A percentile compares a stretch with the other conserved stretches of the same genome.
phyloP scores from a whole-genome alignment of 2,888 invertebrate species.

The Xanthorhoe spadicearia region DNA sequence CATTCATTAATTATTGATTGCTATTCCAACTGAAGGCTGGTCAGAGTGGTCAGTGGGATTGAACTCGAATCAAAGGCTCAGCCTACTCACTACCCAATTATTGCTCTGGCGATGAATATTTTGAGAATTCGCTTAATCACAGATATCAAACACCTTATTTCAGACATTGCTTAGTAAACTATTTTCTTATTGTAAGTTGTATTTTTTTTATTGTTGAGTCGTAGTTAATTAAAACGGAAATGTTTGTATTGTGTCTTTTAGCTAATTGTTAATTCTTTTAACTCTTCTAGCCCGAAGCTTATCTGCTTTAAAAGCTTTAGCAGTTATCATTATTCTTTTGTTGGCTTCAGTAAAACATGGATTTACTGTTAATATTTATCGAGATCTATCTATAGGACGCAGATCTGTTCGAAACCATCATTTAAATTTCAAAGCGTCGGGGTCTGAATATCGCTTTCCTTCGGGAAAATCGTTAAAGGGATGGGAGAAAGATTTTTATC shows the following conservation, averaged over 20 bases:
- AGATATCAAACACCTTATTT: neutral
- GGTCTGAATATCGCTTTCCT: slow-evolving; percentile 40
- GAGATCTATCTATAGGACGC: slow-evolving; percentile 9
- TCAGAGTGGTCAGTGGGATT: slow-evolving; percentile 30
- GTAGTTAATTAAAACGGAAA: too few species aligned
- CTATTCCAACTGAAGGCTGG: slow-evolving; percentile 54
- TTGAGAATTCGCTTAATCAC: neutral
- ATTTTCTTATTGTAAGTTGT: too few species aligned
- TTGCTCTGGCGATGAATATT: slow-evolving; percentile 2
- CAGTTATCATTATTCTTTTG: neutral
- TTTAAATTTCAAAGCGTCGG: slow-evolving; percentile 37
- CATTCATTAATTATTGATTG: slow-evolving; percentile 60
- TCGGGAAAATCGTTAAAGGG: slow-evolving; percentile 41
- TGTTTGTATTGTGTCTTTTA: too few species aligned
- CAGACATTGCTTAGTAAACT: neutral
- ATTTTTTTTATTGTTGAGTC: too few species aligned
- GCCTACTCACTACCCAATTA: neutral
- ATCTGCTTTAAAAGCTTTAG: neutral
- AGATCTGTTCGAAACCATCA: slow-evolving; percentile 31
- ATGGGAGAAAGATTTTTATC: slow-evolving; percentile 44
- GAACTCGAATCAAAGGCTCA: slow-evolving; percentile 23
- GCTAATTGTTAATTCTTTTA: neutral
- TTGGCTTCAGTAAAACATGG: neutral
- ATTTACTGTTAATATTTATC: neutral
- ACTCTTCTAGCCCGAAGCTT: neutral